These are phyloP conservation scores for Leucania comma DNA, from an alignment of 2,888 invertebrate species.

Conservation along the genomic window DNA sequence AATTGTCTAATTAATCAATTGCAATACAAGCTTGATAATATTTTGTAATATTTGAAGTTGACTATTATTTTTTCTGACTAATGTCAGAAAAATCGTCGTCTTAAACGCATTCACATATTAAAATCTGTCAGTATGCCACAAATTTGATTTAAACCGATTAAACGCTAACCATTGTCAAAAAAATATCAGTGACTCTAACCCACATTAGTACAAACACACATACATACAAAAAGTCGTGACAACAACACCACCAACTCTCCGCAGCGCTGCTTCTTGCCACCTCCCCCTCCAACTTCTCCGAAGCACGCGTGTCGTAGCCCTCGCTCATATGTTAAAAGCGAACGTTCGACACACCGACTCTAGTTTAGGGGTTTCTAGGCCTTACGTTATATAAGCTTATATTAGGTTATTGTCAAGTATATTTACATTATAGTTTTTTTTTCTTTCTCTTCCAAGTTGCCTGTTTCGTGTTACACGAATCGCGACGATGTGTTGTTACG, in stretches of 20 bases:
- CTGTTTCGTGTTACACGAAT: constrained; percentile 79
- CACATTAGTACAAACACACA: constrained; percentile 3
- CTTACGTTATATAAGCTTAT: constrained; percentile 85
- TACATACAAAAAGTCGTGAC: constrained; percentile 11
- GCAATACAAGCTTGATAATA: background rate
- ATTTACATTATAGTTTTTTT: constrained; percentile 80
- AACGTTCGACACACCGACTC: constrained; percentile 81
- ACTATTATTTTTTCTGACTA: background rate
- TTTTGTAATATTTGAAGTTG: background rate
- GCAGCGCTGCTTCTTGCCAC: constrained; percentile 61
- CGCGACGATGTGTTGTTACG: constrained; percentile 81
- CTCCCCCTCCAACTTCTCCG: constrained; percentile 42
- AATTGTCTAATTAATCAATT: background rate
- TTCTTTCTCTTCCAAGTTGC: constrained; percentile 85
- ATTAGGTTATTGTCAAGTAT: constrained; percentile 83
- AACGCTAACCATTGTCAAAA: background rate
- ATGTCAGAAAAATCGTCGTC: too few species aligned
- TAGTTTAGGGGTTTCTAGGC: constrained; percentile 83
- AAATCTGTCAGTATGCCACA: background rate
- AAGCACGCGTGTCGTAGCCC: constrained; percentile 73
- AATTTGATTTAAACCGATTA: background rate
- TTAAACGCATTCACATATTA: background rate
- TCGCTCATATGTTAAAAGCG: constrained; percentile 89
- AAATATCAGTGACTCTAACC: background rate
- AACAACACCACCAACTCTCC: constrained; percentile 33